These are phyloP conservation scores for Cettia cetti DNA, from an alignment of 2,113 vertebrate genomes.

Conservation along the genomic window DNA sequence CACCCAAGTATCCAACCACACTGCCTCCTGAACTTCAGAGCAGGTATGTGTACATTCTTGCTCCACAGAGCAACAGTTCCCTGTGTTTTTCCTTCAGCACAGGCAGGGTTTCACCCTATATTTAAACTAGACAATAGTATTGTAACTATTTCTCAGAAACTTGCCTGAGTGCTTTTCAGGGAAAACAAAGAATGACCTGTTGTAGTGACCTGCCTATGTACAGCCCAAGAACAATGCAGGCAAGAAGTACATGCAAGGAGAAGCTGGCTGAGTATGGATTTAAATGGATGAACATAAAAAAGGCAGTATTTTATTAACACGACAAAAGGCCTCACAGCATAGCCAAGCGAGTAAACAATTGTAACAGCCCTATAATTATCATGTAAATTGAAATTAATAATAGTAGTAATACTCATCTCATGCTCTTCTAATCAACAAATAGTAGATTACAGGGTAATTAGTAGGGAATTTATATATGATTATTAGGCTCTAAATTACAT, in stretches of 20 bases:
- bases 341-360: not conserved
- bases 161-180: not conserved
- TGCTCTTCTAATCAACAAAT: conserved; percentile 50
- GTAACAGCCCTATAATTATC: not conserved
- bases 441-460: conserved; percentile 51
- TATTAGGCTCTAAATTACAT: conserved; percentile 36
- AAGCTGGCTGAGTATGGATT: not conserved
- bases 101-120: not conserved
- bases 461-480: conserved; percentile 6
- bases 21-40: conserved; percentile 40
- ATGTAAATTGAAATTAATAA: conserved; percentile 34
- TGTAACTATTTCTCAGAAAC: conserved; percentile 11
- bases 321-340: not conserved
- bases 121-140: conserved; percentile 11
- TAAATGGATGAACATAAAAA: not conserved
- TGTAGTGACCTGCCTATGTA: not conserved
- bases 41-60: conserved; percentile 31
- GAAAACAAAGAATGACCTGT: conserved; percentile 9
- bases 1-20: conserved; percentile 29
- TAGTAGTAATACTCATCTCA: not conserved
- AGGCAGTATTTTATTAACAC: conserved; percentile 1
- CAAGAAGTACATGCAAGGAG: not conserved
- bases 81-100: not conserved
- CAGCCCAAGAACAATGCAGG: not conserved
- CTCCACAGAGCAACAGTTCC: not conserved